Evolutionary conservation across 2,113 vertebrate species (phyloP), one percentile per base, ranked within the genome.

Genomic region (Spea multiplicata): DNA sequence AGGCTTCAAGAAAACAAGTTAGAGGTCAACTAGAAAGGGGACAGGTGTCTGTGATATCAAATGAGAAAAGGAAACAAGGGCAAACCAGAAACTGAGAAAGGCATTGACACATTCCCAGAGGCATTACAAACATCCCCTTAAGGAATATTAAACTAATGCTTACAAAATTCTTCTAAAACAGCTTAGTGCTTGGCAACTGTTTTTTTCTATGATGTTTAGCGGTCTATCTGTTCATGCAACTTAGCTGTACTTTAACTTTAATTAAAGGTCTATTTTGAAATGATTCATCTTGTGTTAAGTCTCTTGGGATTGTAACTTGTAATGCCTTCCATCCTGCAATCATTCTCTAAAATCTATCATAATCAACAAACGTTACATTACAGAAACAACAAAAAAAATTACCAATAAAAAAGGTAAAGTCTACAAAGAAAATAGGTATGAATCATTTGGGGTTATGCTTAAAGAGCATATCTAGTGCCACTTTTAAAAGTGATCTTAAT

Each of bases 1-100:
- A 62, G 78, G 82, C 85, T 88, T 90, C 89, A 81, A 76, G 85
- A 76, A 87, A 85, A 84, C 84, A 75, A 73, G 81, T 79, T 78
- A 46, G 84, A 87, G 88, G 90, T 91, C 89, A 88, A 74, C 44
- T 73, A 82, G 81, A 89, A 88, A 91, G 88, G 87, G 86, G 8
- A 83, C 92, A 94, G 93, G 92, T 93, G 92, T 88, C 84, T 81
- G 5, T 8, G 2, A 49, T 50, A 78, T 84, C 75, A 61, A 78
- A 64, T 83, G 85, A 78, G 85, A 81, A 90, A 87, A 88, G 84
- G 81, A 79, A 78, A 83, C 57, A 81, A 87, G 82, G 85, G 57
- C 81, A 80, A 0, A 0, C 69, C 3, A 86, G 81, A 93, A 92
- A 84, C 82, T 0, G 85, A 94, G 90, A 88, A 17, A 44, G 52